These are phyloP conservation scores for Zygaena filipendulae DNA, from an alignment of 2,888 invertebrate species.

Conservation along the genomic window DNA sequence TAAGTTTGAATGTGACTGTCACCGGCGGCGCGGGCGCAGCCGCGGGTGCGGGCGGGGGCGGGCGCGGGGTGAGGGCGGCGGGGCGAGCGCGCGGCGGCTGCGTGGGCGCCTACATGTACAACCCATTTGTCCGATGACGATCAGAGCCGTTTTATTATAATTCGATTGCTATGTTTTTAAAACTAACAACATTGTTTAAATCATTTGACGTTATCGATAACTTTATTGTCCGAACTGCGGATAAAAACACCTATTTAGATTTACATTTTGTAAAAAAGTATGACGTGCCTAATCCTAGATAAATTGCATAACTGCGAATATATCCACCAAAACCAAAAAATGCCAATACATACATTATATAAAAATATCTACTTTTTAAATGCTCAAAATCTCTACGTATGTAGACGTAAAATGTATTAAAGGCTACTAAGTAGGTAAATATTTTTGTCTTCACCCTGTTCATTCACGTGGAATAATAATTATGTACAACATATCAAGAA, in stretches of 20 bases:
- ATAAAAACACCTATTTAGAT: conserved; percentile 7
- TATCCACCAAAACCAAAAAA: too few relatives aligned
- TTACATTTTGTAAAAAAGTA: too few relatives aligned
- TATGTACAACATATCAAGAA: conserved; percentile 56
- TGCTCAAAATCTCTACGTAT: too few relatives aligned
- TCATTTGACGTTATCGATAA: conserved; percentile 15
- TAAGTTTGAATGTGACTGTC: conserved; percentile 4
- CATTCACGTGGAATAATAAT: conserved; percentile 58
- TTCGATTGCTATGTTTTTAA: conserved; percentile 54
- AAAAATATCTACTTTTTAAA: too few relatives aligned
- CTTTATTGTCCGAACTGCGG: background rate
- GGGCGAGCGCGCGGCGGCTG: conserved; percentile 20
- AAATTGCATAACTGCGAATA: too few relatives aligned
- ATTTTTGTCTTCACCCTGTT: conserved; percentile 46
- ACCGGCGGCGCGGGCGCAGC: conserved; percentile 13
- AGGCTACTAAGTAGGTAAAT: too few relatives aligned
- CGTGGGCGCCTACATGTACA: conserved; percentile 51
- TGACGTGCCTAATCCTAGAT: too few relatives aligned
- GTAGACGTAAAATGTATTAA: too few relatives aligned
- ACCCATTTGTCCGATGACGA: conserved; percentile 56
- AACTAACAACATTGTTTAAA: conserved; percentile 27
- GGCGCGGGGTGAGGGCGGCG: conserved; percentile 15
- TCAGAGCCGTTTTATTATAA: conserved; percentile 57
- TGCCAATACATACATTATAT: too few relatives aligned
- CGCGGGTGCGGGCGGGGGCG: too few relatives aligned